phyloP scores from a whole-genome alignment of 2,888 invertebrate genomes.

The Cephus sareptanus region DNA sequence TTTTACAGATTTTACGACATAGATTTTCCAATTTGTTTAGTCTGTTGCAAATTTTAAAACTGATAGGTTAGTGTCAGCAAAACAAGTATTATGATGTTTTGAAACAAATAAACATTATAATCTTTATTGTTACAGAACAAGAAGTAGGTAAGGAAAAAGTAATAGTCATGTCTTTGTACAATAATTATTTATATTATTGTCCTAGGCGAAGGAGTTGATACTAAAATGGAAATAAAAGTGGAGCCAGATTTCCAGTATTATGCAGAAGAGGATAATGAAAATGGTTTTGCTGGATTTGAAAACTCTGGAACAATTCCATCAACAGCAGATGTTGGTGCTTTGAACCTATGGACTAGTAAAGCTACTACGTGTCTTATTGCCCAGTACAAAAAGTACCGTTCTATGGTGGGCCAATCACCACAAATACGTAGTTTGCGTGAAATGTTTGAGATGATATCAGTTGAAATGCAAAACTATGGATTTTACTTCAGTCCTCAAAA shows the following conservation, averaged over 20 bases:
- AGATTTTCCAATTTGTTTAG: not conserved
- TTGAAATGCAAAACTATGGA: conserved; percentile 50
- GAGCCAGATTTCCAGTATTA: conserved; percentile 34
- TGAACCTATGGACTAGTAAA: conserved; percentile 54
- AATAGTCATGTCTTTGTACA: not conserved
- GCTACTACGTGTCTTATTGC: conserved; percentile 55
- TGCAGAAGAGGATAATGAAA: conserved; percentile 41
- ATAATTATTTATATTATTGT: not conserved
- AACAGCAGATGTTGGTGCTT: conserved; percentile 36
- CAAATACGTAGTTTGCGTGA: conserved; percentile 52
- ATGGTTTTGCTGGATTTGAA: conserved; percentile 34
- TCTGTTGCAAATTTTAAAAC: not conserved
- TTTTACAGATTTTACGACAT: not conserved
- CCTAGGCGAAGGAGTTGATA: conserved; percentile 17
- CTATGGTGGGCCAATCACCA: conserved; percentile 52
- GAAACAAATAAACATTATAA: not conserved
- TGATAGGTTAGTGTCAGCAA: not conserved
- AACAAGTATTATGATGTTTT: not conserved
- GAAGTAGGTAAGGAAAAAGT: not conserved
- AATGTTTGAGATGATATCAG: conserved; percentile 59
- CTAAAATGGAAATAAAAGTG: conserved; percentile 44
- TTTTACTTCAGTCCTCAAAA: conserved; percentile 57
- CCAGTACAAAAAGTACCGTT: conserved; percentile 54
- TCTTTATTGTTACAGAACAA: not conserved
- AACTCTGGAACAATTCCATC: conserved; percentile 30